phyloP scores from a whole-genome alignment of 2,797 vertebrate genomes.

The Lerista edwardsae region DNA sequence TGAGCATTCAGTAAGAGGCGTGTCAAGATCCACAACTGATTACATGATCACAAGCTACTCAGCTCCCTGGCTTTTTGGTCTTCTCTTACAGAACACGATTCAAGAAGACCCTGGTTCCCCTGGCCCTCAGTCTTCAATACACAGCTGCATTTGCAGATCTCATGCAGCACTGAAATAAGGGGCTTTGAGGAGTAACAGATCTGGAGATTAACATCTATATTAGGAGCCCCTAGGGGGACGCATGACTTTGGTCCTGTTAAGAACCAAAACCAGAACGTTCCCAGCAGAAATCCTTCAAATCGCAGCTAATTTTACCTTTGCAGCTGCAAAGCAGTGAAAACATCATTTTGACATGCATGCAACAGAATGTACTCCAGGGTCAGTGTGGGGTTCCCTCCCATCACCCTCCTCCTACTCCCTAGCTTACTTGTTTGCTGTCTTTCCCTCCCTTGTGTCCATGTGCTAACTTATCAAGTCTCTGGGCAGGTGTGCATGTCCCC shows the following conservation, averaged over 20 bases:
- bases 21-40: too few species aligned
- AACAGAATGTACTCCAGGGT: too few species aligned
- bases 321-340: not conserved
- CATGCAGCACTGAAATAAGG: not conserved
- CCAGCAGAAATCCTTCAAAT: not conserved
- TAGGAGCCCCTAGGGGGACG: too few species aligned
- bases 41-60: not conserved
- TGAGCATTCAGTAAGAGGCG: too few species aligned
- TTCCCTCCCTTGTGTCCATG: too few species aligned
- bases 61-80: not conserved
- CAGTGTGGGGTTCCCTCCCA: too few species aligned
- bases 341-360: not conserved
- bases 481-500: too few species aligned
- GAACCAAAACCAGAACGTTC: not conserved
- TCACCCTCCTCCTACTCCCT: too few species aligned
- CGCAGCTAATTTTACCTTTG: too few species aligned
- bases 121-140: not conserved
- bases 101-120: not conserved
- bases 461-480: too few species aligned
- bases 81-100: not conserved
- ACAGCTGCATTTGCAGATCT: not conserved
- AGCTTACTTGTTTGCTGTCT: too few species aligned
- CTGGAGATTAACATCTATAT: not conserved
- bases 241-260: not conserved
- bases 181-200: not conserved